These are phyloP conservation scores for Frankliniella fusca DNA, from an alignment of 2,888 invertebrate genomes.

Conservation along the genomic window DNA sequence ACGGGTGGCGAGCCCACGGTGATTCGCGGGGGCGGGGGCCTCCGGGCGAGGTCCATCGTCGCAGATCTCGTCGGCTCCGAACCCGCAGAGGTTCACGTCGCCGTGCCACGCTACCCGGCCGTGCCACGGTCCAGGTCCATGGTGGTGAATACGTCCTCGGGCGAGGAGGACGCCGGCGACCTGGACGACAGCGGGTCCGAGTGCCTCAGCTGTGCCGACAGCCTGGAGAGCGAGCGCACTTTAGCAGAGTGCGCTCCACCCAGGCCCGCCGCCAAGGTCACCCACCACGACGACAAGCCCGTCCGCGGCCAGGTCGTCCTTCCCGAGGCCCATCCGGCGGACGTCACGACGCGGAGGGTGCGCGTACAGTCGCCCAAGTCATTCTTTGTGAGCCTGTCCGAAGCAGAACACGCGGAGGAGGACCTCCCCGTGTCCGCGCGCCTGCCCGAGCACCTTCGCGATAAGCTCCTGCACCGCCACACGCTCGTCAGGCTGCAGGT, in stretches of 20 bases:
- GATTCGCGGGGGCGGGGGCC: background rate
- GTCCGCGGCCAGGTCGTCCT: background rate
- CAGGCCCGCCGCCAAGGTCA: background rate
- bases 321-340: background rate
- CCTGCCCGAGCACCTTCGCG: background rate
- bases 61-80: background rate
- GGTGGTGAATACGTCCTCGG: slow-evolving; percentile 10
- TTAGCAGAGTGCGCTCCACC: background rate
- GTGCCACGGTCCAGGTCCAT: slow-evolving; percentile 9
- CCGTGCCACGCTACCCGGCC: background rate
- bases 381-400: slow-evolving; percentile 5
- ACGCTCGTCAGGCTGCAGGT: slow-evolving; percentile 8
- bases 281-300: background rate
- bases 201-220: slow-evolving; percentile 15
- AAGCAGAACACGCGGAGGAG: background rate
- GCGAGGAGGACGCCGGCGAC: slow-evolving; percentile 8
- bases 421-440: background rate
- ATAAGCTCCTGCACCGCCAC: slow-evolving; percentile 9
- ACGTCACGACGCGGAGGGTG: background rate
- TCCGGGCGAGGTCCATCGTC: background rate
- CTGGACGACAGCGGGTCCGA: slow-evolving; percentile 1
- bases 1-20: too few species aligned
- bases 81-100: background rate
- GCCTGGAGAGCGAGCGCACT: slow-evolving; percentile 3
- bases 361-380: slow-evolving; percentile 9